Evolutionary conservation across 2,888 invertebrate genomes (phyloP).

Genomic region (Coleophora flavipennella): DNA sequence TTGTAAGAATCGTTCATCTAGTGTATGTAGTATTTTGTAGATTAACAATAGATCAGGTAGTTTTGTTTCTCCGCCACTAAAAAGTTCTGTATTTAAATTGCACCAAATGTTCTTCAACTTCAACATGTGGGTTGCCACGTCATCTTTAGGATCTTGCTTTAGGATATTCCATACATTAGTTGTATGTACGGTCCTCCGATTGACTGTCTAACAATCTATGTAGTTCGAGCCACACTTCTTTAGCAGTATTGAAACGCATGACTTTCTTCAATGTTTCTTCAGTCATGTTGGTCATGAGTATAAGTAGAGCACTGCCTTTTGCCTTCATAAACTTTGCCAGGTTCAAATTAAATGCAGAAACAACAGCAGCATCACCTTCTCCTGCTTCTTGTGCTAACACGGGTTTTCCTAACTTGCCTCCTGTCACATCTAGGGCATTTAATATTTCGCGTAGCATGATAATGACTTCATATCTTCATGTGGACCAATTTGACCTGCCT

Average conservation of each 20-base stretch:
- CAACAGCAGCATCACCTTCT: too few species aligned
- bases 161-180: background rate
- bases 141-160: background rate
- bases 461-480: background rate
- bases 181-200: background rate
- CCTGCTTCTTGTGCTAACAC: background rate
- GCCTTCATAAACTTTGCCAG: too few species aligned
- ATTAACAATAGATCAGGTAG: slow-evolving; percentile 5
- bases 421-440: background rate
- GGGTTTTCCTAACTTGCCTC: background rate
- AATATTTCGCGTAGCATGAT: background rate
- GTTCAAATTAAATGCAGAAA: too few species aligned
- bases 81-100: background rate
- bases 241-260: background rate
- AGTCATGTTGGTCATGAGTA: too few species aligned
- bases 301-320: too few species aligned
- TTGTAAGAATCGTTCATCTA: slow-evolving; percentile 4
- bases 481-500: background rate
- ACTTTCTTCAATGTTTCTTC: too few species aligned
- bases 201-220: background rate
- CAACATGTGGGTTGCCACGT: background rate
- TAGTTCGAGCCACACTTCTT: background rate
- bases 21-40: slow-evolving; percentile 9
- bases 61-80: background rate
- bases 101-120: slow-evolving; percentile 5